These are phyloP conservation scores for Mesorhabditis spiculigera DNA, from an alignment of 2,888 invertebrate genomes.

Conservation along the genomic window DNA sequence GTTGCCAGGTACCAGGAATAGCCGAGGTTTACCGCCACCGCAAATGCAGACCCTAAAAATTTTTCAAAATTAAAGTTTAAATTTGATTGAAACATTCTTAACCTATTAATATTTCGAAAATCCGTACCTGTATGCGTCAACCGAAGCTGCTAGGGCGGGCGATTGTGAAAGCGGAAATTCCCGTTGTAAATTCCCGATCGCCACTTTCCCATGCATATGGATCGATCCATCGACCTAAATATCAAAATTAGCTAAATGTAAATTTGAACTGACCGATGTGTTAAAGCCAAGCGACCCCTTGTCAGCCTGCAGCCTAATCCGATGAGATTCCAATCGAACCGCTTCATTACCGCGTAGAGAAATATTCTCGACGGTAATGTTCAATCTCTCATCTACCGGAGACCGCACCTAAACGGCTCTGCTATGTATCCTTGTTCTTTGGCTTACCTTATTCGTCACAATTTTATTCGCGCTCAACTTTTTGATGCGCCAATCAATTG, in stretches of 20 bases:
- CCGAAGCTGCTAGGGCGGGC: slow-evolving; percentile 53
- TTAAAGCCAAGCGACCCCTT: slow-evolving; percentile 42
- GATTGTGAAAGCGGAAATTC: slow-evolving; percentile 46
- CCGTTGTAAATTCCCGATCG: slow-evolving; percentile 25
- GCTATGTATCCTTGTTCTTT: neutral
- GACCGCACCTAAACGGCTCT: slow-evolving; percentile 40
- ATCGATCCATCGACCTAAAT: slow-evolving; percentile 27
- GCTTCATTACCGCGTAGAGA: slow-evolving; percentile 53
- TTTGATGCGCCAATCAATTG: slow-evolving; percentile 49
- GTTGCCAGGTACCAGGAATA: slow-evolving; percentile 52
- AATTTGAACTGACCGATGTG: slow-evolving; percentile 41
- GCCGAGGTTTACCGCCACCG: slow-evolving; percentile 27
- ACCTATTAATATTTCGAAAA: neutral
- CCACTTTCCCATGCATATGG: slow-evolving; percentile 26
- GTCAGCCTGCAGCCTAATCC: slow-evolving; percentile 33
- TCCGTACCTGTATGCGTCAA: slow-evolving; percentile 40
- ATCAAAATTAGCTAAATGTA: neutral
- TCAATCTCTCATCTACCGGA: slow-evolving; percentile 48
- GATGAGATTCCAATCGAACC: slow-evolving; percentile 43
- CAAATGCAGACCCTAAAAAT: slow-evolving; percentile 49
- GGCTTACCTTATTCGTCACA: slow-evolving; percentile 46
- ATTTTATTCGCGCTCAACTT: slow-evolving; percentile 40
- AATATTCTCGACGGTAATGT: slow-evolving; percentile 43
- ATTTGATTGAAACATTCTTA: neutral
- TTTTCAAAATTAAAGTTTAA: too few species aligned